Conservation (phyloP, 2,113 vertebrate species). For the Hippocampus barbouri region DNA sequence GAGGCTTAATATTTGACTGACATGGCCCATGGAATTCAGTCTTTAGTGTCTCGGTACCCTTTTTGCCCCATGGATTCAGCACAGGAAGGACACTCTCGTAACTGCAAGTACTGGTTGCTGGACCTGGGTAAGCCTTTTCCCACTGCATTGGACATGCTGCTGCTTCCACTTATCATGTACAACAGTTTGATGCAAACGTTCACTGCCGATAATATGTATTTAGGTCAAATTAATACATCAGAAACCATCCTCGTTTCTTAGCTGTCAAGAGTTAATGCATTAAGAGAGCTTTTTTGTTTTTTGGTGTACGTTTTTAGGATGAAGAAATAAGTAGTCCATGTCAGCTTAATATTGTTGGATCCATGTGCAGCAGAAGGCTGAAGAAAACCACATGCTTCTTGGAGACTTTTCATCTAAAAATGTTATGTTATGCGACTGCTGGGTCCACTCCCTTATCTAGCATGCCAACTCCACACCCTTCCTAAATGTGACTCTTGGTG, state of each 20-base stretch:
- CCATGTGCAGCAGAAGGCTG: conserved; percentile 1
- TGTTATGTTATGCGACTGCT: conserved; percentile 15
- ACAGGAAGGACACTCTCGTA: conserved; percentile 73
- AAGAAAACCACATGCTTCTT: conserved; percentile 1
- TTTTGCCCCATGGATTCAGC: conserved; percentile 75
- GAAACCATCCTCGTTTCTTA: background rate
- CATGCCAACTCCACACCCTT: conserved; percentile 24
- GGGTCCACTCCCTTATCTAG: conserved; percentile 16
- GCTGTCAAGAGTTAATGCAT: background rate
- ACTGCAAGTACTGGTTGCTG: conserved; percentile 95
- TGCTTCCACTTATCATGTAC: background rate
- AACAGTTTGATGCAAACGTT: background rate
- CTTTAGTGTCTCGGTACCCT: conserved; percentile 73
- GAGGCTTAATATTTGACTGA: conserved; percentile 20
- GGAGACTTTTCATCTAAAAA: background rate
- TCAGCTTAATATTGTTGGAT: background rate
- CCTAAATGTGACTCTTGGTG: conserved; percentile 29
- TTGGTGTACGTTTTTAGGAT: conserved; percentile 30
- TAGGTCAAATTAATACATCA: background rate
- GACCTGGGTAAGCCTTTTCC: conserved; percentile 82
- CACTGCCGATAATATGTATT: background rate
- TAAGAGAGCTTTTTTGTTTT: background rate
- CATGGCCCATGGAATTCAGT: conserved; percentile 84
- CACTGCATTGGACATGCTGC: background rate
- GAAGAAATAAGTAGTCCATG: conserved; percentile 42